Evolutionary conservation across 1,140 invertebrate genomes (phyloP), one percentile per base, ranked within the genome.

Genomic region (Pemphigus obesinymphae): DNA sequence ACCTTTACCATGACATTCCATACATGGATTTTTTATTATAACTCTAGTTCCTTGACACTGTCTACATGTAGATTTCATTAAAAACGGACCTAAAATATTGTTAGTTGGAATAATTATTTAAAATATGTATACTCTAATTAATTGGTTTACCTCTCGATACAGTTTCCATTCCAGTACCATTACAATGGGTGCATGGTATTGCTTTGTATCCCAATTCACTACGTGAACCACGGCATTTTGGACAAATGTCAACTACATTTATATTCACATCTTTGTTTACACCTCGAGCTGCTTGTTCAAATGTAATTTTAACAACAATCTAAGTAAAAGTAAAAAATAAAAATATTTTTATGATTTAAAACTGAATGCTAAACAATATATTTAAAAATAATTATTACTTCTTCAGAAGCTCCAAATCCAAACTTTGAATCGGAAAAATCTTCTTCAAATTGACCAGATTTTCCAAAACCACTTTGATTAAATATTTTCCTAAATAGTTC

Each of bases 91-190:
- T 93, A 84, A 80, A 87, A 83, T 66, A 13, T 82, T 63, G 82
- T 6, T 11, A 45, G 8, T 29, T 26, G 8, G 1, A 66, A 81
- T 31, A 68, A 31, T 70, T 80, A 82, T 70, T 73, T 55, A 17
- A 26, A 66, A n/a, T 75, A 66, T 7, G 0, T 40, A 58, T 58
- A 23, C 8, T 55, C 13, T 66, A n/a, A n/a, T n/a, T n/a, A n/a
- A n/a, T n/a, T n/a, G n/a, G n/a, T n/a, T 58, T 75, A 88, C 88
- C 92, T 83, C 93, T 94, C 20, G 91, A 92, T 75, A 96, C 92
- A 34, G 94, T 96, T 87, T 96, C 96, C 92, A 97, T 96, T 80
- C 97, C 98, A 29, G 96, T 96, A n/a, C 98, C 98, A 89, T 98
- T 96, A 88, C 98, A 99, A 85, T 94, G 93, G 1, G 91, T 91